A percentile compares a stretch with the other conserved stretches of the same genome.
phyloP scores from a whole-genome alignment of 1,140 invertebrate genomes.

The Tetramorium parvispinum region DNA sequence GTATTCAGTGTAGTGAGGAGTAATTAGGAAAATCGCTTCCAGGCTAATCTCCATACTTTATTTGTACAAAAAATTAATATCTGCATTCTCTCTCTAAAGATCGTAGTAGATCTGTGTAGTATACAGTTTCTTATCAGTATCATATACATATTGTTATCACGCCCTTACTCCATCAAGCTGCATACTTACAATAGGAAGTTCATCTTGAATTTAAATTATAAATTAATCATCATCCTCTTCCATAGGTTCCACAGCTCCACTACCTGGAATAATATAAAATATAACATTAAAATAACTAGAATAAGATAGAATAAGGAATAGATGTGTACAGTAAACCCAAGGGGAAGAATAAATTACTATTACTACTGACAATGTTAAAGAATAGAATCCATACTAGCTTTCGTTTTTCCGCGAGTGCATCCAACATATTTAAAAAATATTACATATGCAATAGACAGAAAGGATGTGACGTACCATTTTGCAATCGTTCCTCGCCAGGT shows the following conservation, averaged over 20 bases:
- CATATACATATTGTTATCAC: slow-evolving; percentile 32
- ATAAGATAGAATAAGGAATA: no score
- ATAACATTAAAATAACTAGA: not conserved
- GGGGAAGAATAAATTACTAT: no score
- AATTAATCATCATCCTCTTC: slow-evolving; percentile 84
- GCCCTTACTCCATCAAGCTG: not conserved
- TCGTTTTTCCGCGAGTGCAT: not conserved
- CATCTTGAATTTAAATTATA: slow-evolving; percentile 48
- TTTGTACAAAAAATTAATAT: slow-evolving; percentile 47
- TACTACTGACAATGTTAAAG: not conserved
- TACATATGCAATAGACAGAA: not conserved
- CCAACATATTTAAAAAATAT: not conserved
- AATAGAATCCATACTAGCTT: not conserved
- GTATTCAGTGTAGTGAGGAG: not conserved
- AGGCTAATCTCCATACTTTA: slow-evolving; percentile 64
- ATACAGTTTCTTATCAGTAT: slow-evolving; percentile 81
- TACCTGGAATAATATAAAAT: slow-evolving; percentile 73
- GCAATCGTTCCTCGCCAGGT: slow-evolving; percentile 89
- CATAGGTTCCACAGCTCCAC: slow-evolving; percentile 78
- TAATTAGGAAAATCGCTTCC: slow-evolving; percentile 75
- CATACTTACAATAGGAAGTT: slow-evolving; percentile 9
- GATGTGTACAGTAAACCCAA: no score
- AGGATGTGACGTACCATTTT: slow-evolving; percentile 79
- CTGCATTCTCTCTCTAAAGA: not conserved
- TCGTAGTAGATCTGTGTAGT: slow-evolving; percentile 77